Base-by-base conservation (phyloP, 2,888 invertebrate genomes). In the Drosophila kanekoi region DNA sequence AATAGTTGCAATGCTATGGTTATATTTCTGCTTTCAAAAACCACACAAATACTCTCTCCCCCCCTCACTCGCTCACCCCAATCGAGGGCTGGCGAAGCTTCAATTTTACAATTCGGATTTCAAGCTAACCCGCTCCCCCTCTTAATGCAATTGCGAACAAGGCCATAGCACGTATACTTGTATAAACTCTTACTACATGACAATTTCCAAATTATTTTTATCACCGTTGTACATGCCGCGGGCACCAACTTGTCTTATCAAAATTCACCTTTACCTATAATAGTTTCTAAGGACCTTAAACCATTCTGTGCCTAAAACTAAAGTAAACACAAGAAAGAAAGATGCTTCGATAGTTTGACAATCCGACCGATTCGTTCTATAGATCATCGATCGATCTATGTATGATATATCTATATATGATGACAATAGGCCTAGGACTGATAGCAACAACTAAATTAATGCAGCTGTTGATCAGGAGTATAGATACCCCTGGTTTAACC, bases 1-100 rank as follows among this genome's bases (percentile, higher is more conserved):
- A 65, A 48, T 47, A 65, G 37, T 16, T 68, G 71, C 68, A 79
- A 70, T 67, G 75, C 77, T 57, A 71, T 68, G 69, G 64, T 77
- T 80, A 67, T 78, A 61, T 72, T 75, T 68, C 38, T 52, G 65
- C 72, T 65, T 61, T 48, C 44, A 57, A 61, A 60, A 53, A 56
- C 45, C 38, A 57, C 60, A 53, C 60, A 63, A 37, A 52, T 51
- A 18, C 51, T 49, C 44, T 18, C 33, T 43, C 14, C 33, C 47
- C 14, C 44, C 37, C 5, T 65, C 52, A 35, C 40, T 43, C 16
- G 40, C 37, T 18, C 20, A 38, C n/a, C n/a, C 18, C 38, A 33
- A 11, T 28, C 32, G 48, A 32, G 16, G 20, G 8, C 18, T 14
- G 10, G 14, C 18, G 13, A 20, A 41, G 47, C 47, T 40, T 40